Conservation (phyloP, 2,797 vertebrate species). For the Ceryle rudis region DNA sequence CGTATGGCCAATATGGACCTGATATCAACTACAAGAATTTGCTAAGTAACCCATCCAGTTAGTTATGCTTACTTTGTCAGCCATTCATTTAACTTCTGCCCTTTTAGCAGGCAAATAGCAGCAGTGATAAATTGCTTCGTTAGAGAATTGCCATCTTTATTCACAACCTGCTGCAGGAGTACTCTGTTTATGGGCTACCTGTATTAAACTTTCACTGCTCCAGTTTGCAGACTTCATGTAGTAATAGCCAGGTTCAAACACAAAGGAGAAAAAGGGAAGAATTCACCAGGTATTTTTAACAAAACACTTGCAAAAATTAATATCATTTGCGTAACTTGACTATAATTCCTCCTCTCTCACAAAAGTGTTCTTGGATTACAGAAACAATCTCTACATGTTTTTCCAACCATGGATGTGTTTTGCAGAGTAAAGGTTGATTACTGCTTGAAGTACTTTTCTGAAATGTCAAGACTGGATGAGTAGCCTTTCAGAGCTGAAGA, state of each 20-base stretch:
- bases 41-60: neutral
- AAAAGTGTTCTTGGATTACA: neutral
- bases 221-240: neutral
- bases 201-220: neutral
- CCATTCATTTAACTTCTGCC: neutral
- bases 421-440: neutral
- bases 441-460: neutral
- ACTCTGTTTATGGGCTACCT: neutral
- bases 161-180: neutral
- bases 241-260: neutral
- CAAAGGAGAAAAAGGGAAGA: neutral
- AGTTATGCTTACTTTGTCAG: neutral
- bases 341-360: neutral
- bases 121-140: neutral
- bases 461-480: neutral
- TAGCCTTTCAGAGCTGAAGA: neutral
- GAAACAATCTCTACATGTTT: neutral
- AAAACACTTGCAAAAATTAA: neutral
- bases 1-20: accelerated
- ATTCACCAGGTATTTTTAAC: neutral
- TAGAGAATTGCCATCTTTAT: neutral
- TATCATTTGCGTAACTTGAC: neutral
- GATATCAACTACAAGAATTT: neutral
- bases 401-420: neutral
- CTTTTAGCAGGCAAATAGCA: neutral